A percentile compares a stretch with the other conserved stretches of the same genome.
Conservation (phyloP, 2,113 vertebrate species). For the Plestiodon gilberti region DNA sequence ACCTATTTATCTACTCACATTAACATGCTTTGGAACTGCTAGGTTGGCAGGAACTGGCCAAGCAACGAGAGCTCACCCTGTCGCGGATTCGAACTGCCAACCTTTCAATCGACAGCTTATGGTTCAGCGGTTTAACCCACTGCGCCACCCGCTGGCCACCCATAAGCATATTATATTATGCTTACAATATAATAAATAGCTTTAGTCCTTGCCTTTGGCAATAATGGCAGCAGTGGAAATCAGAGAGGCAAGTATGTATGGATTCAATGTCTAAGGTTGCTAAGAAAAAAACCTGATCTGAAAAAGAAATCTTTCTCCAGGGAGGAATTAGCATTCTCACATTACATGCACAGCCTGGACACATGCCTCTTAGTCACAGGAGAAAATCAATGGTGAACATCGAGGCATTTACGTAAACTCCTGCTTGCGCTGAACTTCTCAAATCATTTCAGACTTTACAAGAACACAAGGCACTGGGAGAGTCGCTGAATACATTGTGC, state of each 20-base stretch:
- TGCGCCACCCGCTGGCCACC: too few relatives aligned
- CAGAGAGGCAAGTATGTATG: not conserved
- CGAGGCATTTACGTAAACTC: not conserved
- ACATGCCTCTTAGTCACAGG: not conserved
- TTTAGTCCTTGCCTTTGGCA: not conserved
- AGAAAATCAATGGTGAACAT: not conserved
- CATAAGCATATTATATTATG: too few relatives aligned
- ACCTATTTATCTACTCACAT: too few relatives aligned
- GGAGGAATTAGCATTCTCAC: not conserved
- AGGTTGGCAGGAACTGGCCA: too few relatives aligned
- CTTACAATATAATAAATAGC: not conserved
- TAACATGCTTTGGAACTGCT: too few relatives aligned
- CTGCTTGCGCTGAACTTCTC: not conserved
- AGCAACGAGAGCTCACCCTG: too few relatives aligned
- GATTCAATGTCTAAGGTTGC: not conserved
- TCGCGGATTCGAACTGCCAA: too few relatives aligned
- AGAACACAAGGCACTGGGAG: not conserved
- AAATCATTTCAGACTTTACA: not conserved
- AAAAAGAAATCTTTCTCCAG: not conserved
- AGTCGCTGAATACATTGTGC: not conserved
- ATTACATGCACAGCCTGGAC: not conserved
- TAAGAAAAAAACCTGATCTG: not conserved
- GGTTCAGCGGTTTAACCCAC: too few relatives aligned
- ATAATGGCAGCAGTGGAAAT: not conserved
- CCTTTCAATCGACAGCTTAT: too few relatives aligned